These are phyloP conservation scores for Drosophila yakuba DNA, from an alignment of 1,140 invertebrate genomes.

Conservation along the genomic window DNA sequence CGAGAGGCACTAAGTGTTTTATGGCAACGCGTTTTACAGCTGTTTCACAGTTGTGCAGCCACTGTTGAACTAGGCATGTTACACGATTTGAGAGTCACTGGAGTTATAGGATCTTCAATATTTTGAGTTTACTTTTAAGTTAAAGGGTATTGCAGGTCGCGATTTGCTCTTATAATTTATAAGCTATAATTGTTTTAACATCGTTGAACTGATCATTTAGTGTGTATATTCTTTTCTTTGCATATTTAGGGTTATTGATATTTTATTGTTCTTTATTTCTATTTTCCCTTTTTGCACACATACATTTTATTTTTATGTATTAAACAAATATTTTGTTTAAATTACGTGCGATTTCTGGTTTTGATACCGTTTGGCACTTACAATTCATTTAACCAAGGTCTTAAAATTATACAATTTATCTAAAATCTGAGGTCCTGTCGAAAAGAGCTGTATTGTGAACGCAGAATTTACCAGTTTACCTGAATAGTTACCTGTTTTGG, in stretches of 20 bases:
- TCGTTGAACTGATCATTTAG: no score
- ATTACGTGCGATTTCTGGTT: neutral
- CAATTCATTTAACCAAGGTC: neutral
- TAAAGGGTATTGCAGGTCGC: neutral
- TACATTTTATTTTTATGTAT: neutral
- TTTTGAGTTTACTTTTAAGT: neutral
- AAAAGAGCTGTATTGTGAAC: neutral
- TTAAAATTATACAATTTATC: neutral
- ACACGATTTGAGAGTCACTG: conserved; percentile 39
- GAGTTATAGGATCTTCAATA: conserved; percentile 3
- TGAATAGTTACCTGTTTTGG: conserved; percentile 63
- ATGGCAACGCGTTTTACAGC: conserved; percentile 59
- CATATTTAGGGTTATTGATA: neutral
- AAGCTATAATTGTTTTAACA: neutral
- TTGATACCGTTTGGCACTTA: no score
- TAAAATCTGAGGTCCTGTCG: conserved; percentile 1
- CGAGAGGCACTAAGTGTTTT: conserved; percentile 46
- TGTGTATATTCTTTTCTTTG: no score
- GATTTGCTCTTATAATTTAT: neutral
- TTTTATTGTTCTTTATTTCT: neutral
- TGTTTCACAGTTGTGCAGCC: conserved; percentile 19
- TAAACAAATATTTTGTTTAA: no score
- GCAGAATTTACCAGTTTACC: conserved; percentile 27
- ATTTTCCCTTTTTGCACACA: neutral
- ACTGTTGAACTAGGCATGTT: conserved; percentile 1